Conservation (phyloP, 1,140 invertebrate genomes). For the Neuroterus valhalla region DNA sequence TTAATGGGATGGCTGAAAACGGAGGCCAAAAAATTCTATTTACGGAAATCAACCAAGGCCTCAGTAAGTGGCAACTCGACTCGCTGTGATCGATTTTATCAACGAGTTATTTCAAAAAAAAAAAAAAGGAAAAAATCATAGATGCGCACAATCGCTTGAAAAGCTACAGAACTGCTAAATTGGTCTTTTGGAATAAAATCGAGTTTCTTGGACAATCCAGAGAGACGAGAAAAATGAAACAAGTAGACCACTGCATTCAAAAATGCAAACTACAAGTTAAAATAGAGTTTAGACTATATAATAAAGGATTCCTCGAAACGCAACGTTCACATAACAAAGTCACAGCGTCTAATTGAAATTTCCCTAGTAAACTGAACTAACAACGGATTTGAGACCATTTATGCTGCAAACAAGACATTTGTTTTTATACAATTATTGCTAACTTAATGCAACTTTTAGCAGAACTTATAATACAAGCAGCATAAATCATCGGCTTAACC, state of each 20-base stretch:
- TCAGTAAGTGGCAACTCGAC: constrained; percentile 3
- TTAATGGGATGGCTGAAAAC: background rate
- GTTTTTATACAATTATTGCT: constrained; percentile 24
- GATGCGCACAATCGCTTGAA: constrained; percentile 7
- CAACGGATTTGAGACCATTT: constrained; percentile 19
- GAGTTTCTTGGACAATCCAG: background rate
- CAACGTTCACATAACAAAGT: constrained; percentile 27
- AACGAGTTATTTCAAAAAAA: background rate
- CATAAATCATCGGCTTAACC: constrained; percentile 41
- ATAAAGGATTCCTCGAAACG: constrained; percentile 24
- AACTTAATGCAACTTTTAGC: constrained; percentile 3
- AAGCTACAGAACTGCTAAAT: background rate
- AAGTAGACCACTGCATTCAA: constrained; percentile 12
- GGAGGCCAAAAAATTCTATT: background rate
- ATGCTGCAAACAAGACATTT: constrained; percentile 29
- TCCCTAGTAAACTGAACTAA: constrained; percentile 26
- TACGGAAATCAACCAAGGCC: background rate
- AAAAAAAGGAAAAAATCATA: constrained; percentile 1
- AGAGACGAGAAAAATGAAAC: background rate
- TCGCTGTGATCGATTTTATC: too few species aligned
- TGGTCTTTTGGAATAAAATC: background rate
- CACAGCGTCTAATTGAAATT: constrained; percentile 30
- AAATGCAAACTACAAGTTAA: constrained; percentile 26
- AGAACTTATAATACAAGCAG: constrained; percentile 32
- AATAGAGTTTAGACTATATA: constrained; percentile 14